Percentiles rank a stretch among this genome's conserved stretches.
phyloP scores from a whole-genome alignment of 1,140 invertebrate genomes.

The Heterodera carotae region DNA sequence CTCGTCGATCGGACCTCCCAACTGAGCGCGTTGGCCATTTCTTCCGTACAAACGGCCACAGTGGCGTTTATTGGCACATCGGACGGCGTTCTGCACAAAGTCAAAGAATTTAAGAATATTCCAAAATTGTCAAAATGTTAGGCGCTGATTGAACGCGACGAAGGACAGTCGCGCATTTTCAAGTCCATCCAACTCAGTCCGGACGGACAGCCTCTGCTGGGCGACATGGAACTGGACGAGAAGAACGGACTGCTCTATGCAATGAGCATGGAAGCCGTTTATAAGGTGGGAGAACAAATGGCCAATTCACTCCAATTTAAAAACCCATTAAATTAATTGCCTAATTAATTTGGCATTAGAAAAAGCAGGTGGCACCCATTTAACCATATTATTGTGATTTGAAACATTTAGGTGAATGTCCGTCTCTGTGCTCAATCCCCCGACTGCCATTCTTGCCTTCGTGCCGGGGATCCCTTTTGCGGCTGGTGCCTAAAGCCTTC shows the following conservation, averaged over 20 bases:
- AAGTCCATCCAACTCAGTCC: constrained; percentile 52
- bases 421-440: constrained; percentile 45
- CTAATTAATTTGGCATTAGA: no score
- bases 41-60: constrained; percentile 54
- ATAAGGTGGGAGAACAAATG: constrained; percentile 47
- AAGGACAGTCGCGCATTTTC: constrained; percentile 44
- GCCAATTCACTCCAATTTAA: neutral
- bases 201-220: constrained; percentile 43
- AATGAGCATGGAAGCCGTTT: constrained; percentile 41
- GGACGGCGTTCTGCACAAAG: constrained; percentile 56
- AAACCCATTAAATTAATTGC: neutral
- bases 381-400: no score
- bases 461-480: constrained; percentile 60
- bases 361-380: no score
- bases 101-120: neutral
- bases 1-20: constrained; percentile 46
- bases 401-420: constrained; percentile 50
- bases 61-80: constrained; percentile 64
- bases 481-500: constrained; percentile 58
- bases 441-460: constrained; percentile 55
- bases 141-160: constrained; percentile 34
- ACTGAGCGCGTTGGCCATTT: constrained; percentile 50
- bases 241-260: constrained; percentile 52
- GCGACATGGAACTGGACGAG: constrained; percentile 57
- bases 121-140: constrained; percentile 24